Evolutionary conservation across 2,888 invertebrate species (phyloP).

Genomic region (Parapristionchus giblindavisi): DNA sequence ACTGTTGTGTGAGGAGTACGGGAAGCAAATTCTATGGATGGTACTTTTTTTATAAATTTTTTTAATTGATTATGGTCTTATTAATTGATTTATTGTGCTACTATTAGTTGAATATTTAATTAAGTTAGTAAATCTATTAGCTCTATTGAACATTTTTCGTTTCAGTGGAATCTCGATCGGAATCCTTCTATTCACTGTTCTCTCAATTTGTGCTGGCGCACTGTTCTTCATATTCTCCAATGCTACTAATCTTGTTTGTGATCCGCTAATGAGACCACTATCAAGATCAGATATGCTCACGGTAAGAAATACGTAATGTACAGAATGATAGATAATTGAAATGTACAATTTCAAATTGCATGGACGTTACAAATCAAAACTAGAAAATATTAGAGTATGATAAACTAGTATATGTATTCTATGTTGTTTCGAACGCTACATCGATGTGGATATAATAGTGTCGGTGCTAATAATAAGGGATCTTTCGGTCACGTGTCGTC

Average conservation of each 20-base stretch:
- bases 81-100: too few species aligned
- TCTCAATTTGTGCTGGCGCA: slow-evolving; percentile 54
- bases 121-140: neutral
- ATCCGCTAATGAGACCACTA: slow-evolving; percentile 62
- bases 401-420: too few species aligned
- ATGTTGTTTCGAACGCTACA: too few species aligned
- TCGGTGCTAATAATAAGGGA: slow-evolving; percentile 18
- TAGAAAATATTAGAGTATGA: neutral
- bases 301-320: slow-evolving; percentile 51
- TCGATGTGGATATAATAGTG: too few species aligned
- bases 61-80: too few species aligned
- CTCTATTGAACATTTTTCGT: too few species aligned
- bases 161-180: slow-evolving; percentile 64
- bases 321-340: too few species aligned
- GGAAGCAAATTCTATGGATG: slow-evolving; percentile 71
- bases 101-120: neutral
- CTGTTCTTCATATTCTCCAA: slow-evolving; percentile 64
- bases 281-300: slow-evolving; percentile 60
- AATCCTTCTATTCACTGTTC: slow-evolving; percentile 53
- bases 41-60: too few species aligned
- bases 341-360: too few species aligned
- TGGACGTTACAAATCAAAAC: too few species aligned
- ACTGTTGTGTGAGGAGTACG: slow-evolving; percentile 71
- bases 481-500: slow-evolving; percentile 10
- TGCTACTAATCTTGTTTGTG: slow-evolving; percentile 60